phyloP scores from a whole-genome alignment of 2,888 invertebrate species.

The Ennomos erosarius region DNA sequence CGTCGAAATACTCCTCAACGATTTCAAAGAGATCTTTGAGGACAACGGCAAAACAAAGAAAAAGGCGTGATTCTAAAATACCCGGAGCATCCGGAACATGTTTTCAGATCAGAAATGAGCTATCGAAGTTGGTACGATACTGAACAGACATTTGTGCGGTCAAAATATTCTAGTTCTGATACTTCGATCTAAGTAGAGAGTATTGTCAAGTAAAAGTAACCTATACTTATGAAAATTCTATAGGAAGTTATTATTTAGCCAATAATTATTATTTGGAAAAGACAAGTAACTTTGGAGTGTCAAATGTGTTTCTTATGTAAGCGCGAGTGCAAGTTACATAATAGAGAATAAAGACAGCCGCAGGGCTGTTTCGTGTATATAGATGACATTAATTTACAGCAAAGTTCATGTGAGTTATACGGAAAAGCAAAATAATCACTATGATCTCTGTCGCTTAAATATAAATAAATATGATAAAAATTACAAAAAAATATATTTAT shows the following conservation, averaged over 20 bases:
- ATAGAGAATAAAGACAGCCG: conserved; percentile 38
- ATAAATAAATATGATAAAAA: conserved; percentile 28
- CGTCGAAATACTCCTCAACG: conserved; percentile 89
- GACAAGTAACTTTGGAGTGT: conserved; percentile 27
- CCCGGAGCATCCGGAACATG: conserved; percentile 44
- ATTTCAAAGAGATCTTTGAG: conserved; percentile 86
- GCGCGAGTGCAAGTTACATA: conserved; percentile 37
- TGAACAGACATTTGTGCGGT: conserved; percentile 25
- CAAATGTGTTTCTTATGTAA: conserved; percentile 33
- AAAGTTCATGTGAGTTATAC: conserved; percentile 19
- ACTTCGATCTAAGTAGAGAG: conserved; percentile 34
- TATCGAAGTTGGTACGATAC: conserved; percentile 2
- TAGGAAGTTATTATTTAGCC: conserved; percentile 36
- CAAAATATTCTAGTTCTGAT: conserved; percentile 19
- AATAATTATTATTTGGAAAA: conserved; percentile 42
- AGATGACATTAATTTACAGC: conserved; percentile 46
- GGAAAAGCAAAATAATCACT: conserved; percentile 15
- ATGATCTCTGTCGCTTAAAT: conserved; percentile 26
- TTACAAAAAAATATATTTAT: conserved; percentile 27
- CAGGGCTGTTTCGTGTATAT: conserved; percentile 52
- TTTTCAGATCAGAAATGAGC: conserved; percentile 20
- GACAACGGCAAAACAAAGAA: conserved; percentile 66
- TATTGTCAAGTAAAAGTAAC: conserved; percentile 37
- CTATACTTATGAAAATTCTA: conserved; percentile 32
- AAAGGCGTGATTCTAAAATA: conserved; percentile 65